Evolutionary conservation across 2,113 vertebrate species (phyloP).

Genomic region (Epinephelus moara): DNA sequence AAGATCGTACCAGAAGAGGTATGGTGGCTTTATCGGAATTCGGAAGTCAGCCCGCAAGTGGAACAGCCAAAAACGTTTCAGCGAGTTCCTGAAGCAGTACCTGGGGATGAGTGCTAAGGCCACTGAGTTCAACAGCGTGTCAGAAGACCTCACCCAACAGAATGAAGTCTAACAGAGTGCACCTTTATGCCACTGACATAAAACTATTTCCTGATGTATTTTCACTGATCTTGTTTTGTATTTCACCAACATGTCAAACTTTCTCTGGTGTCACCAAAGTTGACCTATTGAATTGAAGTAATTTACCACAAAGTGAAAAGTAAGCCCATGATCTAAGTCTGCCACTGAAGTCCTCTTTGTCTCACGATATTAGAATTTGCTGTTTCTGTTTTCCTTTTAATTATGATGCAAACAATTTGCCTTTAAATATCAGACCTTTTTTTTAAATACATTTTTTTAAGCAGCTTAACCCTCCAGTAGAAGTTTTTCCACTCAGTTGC

Average conservation of each 20-base stretch:
- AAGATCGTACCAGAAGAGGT: constrained; percentile 92
- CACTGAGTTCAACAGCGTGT: constrained; percentile 86
- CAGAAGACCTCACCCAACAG: constrained; percentile 83
- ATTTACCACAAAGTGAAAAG: constrained; percentile 27
- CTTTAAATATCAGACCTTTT: not conserved
- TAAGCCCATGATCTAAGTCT: not conserved
- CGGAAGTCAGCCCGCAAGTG: constrained; percentile 96
- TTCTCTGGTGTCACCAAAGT: constrained; percentile 24
- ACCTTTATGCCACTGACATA: constrained; percentile 14
- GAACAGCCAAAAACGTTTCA: constrained; percentile 98
- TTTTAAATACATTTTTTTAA: not conserved
- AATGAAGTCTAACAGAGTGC: constrained; percentile 84
- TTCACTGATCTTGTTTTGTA: constrained; percentile 42
- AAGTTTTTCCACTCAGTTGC: not conserved
- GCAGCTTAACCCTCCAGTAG: not conserved
- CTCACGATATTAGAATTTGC: not conserved
- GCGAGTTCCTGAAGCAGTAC: constrained; percentile 97
- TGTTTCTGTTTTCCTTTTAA: constrained; percentile 9
- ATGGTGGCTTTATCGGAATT: constrained; percentile 95
- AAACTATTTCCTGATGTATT: constrained; percentile 35
- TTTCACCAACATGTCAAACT: constrained; percentile 33
- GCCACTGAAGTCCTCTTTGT: not conserved
- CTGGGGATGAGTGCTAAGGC: constrained; percentile 92
- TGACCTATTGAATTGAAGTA: constrained; percentile 6
- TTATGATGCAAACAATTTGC: not conserved